Percentiles rank a stretch among this genome's conserved stretches.
These are phyloP conservation scores for Trichomalopsis sarcophagae DNA, from an alignment of 1,140 invertebrate genomes.

Conservation along the genomic window DNA sequence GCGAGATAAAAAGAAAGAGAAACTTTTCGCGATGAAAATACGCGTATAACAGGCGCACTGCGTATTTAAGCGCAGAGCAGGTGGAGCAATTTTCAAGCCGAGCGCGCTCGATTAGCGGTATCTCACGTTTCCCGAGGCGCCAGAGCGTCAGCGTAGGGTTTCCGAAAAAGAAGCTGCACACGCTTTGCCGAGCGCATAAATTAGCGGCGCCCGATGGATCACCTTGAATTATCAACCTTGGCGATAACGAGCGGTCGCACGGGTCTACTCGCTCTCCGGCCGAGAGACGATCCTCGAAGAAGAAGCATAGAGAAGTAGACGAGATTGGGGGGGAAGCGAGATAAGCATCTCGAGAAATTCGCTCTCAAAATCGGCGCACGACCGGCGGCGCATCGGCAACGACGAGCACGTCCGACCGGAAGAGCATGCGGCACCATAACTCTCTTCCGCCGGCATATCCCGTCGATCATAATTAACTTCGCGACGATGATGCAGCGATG, in stretches of 20 bases:
- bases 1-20: not conserved
- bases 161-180: not conserved
- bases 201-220: not conserved
- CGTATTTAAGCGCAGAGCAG: too few species aligned
- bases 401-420: constrained; percentile 58
- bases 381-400: constrained; percentile 11
- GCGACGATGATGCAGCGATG: not conserved
- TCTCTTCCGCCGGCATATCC: constrained; percentile 60
- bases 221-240: constrained; percentile 49
- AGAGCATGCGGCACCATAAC: constrained; percentile 60
- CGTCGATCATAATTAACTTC: constrained; percentile 31
- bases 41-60: too few species aligned
- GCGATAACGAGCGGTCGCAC: constrained; percentile 37
- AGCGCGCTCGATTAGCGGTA: not conserved
- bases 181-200: constrained; percentile 13
- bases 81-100: not conserved
- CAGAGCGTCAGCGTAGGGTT: not conserved
- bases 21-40: not conserved
- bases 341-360: constrained; percentile 36
- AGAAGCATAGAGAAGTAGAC: not conserved
- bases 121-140: not conserved
- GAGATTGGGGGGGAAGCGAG: not conserved
- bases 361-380: constrained; percentile 55
- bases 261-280: not conserved
- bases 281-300: not conserved